A percentile compares a stretch with the other conserved stretches of the same genome.
phyloP scores from a whole-genome alignment of 2,888 invertebrate genomes.

The Pseudococcus longispinus region DNA sequence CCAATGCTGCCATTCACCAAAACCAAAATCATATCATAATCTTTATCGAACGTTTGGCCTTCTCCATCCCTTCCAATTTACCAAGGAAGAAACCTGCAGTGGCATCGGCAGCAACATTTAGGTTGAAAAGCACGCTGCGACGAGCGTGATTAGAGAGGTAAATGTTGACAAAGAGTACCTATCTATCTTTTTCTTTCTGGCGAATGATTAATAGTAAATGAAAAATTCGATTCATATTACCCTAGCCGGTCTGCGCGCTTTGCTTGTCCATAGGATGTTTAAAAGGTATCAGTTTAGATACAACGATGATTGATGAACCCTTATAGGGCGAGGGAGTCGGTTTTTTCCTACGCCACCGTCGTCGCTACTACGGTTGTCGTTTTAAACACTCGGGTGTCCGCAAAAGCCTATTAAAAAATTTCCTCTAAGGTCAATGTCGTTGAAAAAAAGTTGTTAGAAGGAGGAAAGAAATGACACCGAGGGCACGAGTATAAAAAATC shows the following conservation, averaged over 20 bases:
- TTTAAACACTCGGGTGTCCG: neutral
- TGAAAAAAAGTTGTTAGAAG: neutral
- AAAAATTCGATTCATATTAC: slow-evolving; percentile 54
- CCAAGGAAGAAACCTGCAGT: neutral
- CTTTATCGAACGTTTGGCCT: neutral
- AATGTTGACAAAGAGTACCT: slow-evolving; percentile 56
- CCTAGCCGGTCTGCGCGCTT: slow-evolving; percentile 24
- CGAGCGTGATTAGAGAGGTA: slow-evolving; percentile 38
- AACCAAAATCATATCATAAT: neutral
- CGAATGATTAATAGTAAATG: slow-evolving; percentile 55
- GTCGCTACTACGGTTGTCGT: neutral
- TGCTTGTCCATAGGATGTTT: slow-evolving; percentile 52
- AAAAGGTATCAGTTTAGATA: slow-evolving; percentile 55
- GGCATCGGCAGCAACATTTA: neutral
- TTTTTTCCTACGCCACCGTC: neutral
- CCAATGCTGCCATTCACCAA: neutral
- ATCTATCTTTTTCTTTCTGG: slow-evolving; percentile 52
- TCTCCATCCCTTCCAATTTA: neutral
- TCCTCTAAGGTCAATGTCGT: slow-evolving; percentile 33
- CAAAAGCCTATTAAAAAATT: slow-evolving; percentile 34
- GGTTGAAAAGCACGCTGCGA: neutral
- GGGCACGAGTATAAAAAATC: neutral
- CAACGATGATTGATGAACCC: slow-evolving; percentile 51
- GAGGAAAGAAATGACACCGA: neutral
- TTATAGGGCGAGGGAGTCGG: slow-evolving; percentile 13